Conservation (phyloP, 2,888 invertebrate species). For the Elysia crispata region DNA sequence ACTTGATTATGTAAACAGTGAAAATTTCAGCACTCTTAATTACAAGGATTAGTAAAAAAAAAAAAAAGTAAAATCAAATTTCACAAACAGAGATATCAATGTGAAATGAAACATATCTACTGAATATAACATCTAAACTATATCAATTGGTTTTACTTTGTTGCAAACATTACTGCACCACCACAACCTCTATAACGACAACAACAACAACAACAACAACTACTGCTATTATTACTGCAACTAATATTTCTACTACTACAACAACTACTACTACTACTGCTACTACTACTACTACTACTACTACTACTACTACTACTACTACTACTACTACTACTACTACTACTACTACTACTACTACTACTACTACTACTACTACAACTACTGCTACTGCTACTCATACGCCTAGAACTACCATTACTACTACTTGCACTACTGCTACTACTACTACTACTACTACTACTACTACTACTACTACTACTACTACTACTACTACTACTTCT, state of each 20-base stretch:
- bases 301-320: conserved; percentile 17
- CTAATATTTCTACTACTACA: conserved; percentile 17
- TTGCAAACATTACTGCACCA: neutral
- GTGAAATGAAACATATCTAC: too few relatives aligned
- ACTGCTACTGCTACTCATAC: conserved; percentile 2
- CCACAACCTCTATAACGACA: neutral
- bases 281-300: neutral
- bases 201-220: too few relatives aligned
- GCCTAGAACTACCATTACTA: neutral
- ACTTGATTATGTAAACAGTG: too few relatives aligned
- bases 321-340: conserved; percentile 15
- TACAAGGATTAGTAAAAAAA: too few relatives aligned
- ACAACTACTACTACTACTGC: conserved; percentile 13
- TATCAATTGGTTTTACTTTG: too few relatives aligned
- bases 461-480: conserved; percentile 12
- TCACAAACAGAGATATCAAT: too few relatives aligned
- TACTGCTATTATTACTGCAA: too few relatives aligned
- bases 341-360: conserved; percentile 15
- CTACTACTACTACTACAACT: neutral
- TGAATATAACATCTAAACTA: too few relatives aligned
- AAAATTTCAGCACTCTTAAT: too few relatives aligned
- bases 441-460: conserved; percentile 22
- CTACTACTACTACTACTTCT: conserved; percentile 17
- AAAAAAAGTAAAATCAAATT: too few relatives aligned
- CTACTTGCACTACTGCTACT: too few relatives aligned